phyloP scores from a whole-genome alignment of 37 sponge, comb jelly and placozoan species.

The Haliclona indistincta region DNA sequence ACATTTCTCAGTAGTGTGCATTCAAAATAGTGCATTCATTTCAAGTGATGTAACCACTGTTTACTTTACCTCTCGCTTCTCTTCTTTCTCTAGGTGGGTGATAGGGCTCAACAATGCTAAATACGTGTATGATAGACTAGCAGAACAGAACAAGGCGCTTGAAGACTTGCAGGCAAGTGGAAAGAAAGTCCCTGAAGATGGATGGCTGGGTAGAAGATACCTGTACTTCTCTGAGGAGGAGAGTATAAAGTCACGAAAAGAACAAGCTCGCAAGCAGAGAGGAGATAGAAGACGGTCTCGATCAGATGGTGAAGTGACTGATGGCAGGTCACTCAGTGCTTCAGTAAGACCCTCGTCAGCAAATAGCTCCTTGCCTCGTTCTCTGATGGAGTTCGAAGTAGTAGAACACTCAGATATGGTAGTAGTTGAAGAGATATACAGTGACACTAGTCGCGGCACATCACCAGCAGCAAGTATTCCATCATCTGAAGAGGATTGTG shows the following conservation, averaged over 20 bases:
- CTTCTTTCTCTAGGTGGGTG: constrained; percentile 34
- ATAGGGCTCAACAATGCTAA: constrained; percentile 29
- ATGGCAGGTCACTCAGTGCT: neutral
- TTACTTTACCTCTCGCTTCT: no score
- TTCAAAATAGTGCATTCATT: no score
- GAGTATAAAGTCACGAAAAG: no score
- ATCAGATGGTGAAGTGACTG: neutral
- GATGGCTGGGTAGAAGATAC: no score
- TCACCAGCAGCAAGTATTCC: neutral
- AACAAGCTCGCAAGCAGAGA: neutral
- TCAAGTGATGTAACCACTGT: no score
- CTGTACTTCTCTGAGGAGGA: no score
- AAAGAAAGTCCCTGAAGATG: neutral
- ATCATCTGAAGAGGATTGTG: neutral
- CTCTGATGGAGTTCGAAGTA: neutral
- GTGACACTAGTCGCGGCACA: neutral
- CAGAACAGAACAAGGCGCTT: constrained; percentile 20
- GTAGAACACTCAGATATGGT: neutral
- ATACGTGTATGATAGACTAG: constrained; percentile 30
- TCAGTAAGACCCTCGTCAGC: neutral
- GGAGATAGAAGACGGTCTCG: neutral
- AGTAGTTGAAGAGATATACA: constrained; percentile 5
- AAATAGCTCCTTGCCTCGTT: neutral
- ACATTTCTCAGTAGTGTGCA: no score
- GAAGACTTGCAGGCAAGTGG: neutral